Evolutionary conservation across 2,888 invertebrate species (phyloP).

Genomic region (Zygothrica quintamaculata): DNA sequence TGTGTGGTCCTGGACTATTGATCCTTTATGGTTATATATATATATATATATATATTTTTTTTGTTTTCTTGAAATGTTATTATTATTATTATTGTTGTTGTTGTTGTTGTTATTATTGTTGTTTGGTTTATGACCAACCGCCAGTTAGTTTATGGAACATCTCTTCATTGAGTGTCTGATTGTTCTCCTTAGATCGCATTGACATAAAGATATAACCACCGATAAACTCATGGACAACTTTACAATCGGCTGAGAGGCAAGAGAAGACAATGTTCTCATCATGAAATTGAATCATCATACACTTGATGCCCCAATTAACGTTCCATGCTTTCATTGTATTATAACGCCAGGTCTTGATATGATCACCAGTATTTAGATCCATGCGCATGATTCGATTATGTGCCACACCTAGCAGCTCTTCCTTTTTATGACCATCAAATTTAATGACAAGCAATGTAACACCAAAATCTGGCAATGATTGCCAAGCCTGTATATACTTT

Average conservation of each 20-base stretch:
- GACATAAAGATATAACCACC: slow-evolving; percentile 99
- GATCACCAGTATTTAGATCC: slow-evolving; percentile 96
- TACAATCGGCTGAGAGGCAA: slow-evolving; percentile 98
- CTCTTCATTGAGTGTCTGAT: slow-evolving; percentile 97
- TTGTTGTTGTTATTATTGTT: no score
- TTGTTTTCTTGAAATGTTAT: no score
- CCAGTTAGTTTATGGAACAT: slow-evolving; percentile 99
- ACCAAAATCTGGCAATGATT: slow-evolving; percentile 97
- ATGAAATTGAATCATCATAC: slow-evolving; percentile 99
- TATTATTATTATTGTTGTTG: no score
- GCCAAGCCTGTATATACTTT: slow-evolving; percentile 99
- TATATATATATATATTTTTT: no score
- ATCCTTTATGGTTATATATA: no score
- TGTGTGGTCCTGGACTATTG: not conserved
- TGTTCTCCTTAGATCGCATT: slow-evolving; percentile 98
- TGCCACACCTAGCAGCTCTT: slow-evolving; percentile 96
- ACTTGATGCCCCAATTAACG: slow-evolving; percentile 99
- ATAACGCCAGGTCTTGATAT: slow-evolving; percentile 98
- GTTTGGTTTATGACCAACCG: slow-evolving; percentile 89
- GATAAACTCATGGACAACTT: slow-evolving; percentile 99
- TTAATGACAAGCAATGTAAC: slow-evolving; percentile 97
- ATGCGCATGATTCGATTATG: slow-evolving; percentile 97
- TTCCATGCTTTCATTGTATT: slow-evolving; percentile 99
- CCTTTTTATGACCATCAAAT: slow-evolving; percentile 93
- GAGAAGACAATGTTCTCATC: slow-evolving; percentile 98